Conservation (phyloP, 2,113 vertebrate species). For the Cyanoramphus novaezelandiae region DNA sequence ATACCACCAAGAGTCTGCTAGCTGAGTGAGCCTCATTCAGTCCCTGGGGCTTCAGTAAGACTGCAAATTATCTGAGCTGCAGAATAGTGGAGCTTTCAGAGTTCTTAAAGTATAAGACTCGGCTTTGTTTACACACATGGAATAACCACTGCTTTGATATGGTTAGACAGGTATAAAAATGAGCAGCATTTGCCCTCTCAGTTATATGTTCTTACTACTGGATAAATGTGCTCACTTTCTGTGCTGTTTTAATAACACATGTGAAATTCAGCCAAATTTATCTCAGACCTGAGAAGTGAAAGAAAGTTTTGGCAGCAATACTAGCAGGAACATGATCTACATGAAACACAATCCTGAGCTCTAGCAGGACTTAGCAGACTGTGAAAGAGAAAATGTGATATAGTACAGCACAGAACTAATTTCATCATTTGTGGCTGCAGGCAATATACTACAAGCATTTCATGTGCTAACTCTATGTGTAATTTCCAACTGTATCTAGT, state of each 20-base stretch:
- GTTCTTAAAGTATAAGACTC: neutral
- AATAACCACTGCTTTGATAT: neutral
- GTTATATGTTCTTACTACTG: neutral
- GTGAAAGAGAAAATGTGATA: neutral
- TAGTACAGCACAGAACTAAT: neutral
- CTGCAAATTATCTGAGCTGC: neutral
- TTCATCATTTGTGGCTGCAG: neutral
- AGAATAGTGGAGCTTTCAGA: neutral
- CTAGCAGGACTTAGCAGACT: neutral
- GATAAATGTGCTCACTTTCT: neutral
- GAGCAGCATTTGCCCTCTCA: neutral
- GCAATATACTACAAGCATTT: neutral
- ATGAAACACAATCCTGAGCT: neutral
- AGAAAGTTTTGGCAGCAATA: neutral
- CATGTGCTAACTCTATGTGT: rapidly evolving
- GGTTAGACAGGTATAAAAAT: neutral
- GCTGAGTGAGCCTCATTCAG: neutral
- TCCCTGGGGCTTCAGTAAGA: neutral
- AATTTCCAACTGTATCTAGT: neutral
- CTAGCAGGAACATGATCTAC: neutral
- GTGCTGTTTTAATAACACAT: neutral
- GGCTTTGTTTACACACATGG: neutral
- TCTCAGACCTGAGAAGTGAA: neutral
- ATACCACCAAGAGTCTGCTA: neutral
- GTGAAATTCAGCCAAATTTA: neutral